Conservation (phyloP, 2,888 invertebrate species). For the Apamea anceps region DNA sequence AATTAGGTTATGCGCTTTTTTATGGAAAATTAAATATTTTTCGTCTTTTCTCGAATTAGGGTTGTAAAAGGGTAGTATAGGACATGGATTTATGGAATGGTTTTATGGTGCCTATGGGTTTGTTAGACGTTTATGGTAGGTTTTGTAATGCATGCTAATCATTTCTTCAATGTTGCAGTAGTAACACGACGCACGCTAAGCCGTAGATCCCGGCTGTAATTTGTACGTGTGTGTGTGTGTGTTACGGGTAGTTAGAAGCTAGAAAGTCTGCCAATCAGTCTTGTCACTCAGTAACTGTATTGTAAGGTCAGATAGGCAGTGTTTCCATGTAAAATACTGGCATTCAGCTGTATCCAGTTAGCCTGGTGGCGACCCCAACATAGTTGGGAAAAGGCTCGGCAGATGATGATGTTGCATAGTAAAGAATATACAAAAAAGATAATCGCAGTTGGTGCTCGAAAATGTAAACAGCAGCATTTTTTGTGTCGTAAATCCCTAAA, state of each 20-base stretch:
- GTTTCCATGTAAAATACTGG: neutral
- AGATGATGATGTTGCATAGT: neutral
- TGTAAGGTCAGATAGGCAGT: neutral
- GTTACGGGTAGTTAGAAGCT: neutral
- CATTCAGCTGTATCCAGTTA: neutral
- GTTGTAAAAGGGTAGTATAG: slow-evolving; percentile 51
- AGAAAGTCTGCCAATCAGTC: neutral
- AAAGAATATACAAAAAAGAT: neutral
- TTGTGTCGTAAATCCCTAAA: neutral
- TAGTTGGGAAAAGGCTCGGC: neutral
- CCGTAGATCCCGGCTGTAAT: no score
- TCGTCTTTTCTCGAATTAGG: slow-evolving; percentile 31
- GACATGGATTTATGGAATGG: slow-evolving; percentile 26
- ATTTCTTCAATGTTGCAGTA: neutral
- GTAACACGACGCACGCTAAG: no score
- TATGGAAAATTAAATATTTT: slow-evolving; percentile 59
- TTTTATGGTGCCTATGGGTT: slow-evolving; percentile 48
- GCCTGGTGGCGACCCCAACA: no score
- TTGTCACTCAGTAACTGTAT: neutral
- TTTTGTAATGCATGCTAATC: slow-evolving; percentile 47
- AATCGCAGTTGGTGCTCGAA: neutral
- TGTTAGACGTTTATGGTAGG: slow-evolving; percentile 12
- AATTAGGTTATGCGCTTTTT: slow-evolving; percentile 21
- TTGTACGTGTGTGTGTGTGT: no score
- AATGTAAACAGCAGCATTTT: neutral